Evolutionary conservation across 2,797 vertebrate species (phyloP), one percentile per base, ranked within the genome.

Genomic region (Hirundo rustica): DNA sequence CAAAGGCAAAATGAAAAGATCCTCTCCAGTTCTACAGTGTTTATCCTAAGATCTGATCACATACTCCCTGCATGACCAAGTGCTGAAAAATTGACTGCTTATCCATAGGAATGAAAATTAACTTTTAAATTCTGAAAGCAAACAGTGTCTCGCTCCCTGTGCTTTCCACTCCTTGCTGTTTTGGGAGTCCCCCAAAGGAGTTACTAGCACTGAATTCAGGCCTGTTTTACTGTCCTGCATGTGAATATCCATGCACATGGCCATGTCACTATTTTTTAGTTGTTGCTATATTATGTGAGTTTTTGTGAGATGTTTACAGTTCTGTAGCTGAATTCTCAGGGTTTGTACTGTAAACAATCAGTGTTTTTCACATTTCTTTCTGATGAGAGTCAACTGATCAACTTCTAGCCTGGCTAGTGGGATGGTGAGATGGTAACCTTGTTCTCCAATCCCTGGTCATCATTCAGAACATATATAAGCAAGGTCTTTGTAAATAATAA

Each of bases 171-270:
- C 40, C 64, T 61, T 26, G 23, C 38, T 64, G 65, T 86, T 93
- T 80, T 89, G 86, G 94, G 91, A 88, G 66, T 36, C 83, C 58
- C 64, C 73, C 81, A 84, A 55, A 95, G 88, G 96, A 96, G 81
- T 47, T 85, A 70, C 80, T 82, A 91, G 77, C 68, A 64, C 79
- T 79, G 86, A 95, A 94, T 86, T 85, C 91, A 85, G 93, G 91
- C 61, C 85, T 91, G 26, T 72, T 96, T 92, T 74, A 80, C 61
- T 95, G 71, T 60, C 73, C 75, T 95, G 11, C 57, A 19, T 18
- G 34, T 72, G 95, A 96, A 96, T 96, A 94, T 95, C 85, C 89
- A 85, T 80, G 81, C 81, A 82, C 48, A n/a, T 89, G 74, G 74
- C 89, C 81, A 45, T 53, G 70, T 66, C 79, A 94, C 60, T 94